Base-by-base conservation (phyloP, 2,113 vertebrate genomes). In the Condylura cristata region DNA sequence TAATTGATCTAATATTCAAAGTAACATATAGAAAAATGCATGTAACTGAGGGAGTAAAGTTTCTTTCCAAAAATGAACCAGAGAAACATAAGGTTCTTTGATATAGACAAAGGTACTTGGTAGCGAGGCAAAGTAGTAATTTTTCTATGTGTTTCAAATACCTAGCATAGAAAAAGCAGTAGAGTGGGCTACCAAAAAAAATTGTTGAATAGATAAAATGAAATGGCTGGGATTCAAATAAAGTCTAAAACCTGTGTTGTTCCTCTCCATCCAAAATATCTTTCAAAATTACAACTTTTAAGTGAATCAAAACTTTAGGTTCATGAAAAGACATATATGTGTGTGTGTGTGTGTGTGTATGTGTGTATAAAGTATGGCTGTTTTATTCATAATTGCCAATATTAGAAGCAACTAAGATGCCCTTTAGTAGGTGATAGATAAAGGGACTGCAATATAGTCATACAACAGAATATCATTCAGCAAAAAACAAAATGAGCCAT, bases 1-100 rank as follows among this genome's bases (percentile, higher is more conserved):
- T 2, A 94, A 41, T 18, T 83, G 32, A 85, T 53, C 30, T 90
- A 70, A 86, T 89, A 94, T 56, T 71, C 70, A 70, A 72, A 78
- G 61, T 39, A 46, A 75, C 63, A 70, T 1, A 79, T 1, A 79
- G 10, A 83, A 81, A 81, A 60, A 1, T 26, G 32, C 14, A 46
- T 74, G n/a, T 48, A 81, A 34, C 3, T 44, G 58, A 95, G 4
- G 32, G 48, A 6, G 34, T n/a, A 82, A 56, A 20, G 48, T 14
- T 68, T 48, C 60, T 89, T 91, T 46, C 32, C 78, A 22, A 46
- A 58, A 58, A 74, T 44, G 30, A 84, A 76, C 18, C 53, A 72
- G 60, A 53, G 20, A 4, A 58, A 30, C 75, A 74, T 22, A 76
- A 61, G 28, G 13, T 10, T 41, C 16, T 72, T 53, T n/a, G 90